Base-by-base conservation (phyloP, 2,888 invertebrate species). In the Euphydryas editha region DNA sequence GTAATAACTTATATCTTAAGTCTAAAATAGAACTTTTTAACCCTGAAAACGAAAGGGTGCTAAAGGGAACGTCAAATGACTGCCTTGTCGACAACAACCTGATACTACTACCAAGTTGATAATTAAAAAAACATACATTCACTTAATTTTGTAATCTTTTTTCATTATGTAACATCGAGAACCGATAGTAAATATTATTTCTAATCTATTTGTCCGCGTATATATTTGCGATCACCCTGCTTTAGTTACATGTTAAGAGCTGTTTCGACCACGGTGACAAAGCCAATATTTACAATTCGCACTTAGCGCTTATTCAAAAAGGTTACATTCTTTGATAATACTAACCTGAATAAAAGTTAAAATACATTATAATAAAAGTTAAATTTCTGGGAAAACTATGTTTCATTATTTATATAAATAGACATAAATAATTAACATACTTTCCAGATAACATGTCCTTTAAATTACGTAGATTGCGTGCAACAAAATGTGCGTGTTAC, bases 221-320 rank as follows among this genome's bases (percentile, higher is more conserved):
- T 58, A 36, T 84, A 83, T 87, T 86, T 84, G 81, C 82, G 58
- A 67, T 71, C 71, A 76, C 15, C 82, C 80, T 79, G 76, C 80
- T 79, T 78, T 74, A 74, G 80, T 79, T 74, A 81, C 79, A 77
- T 80, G 81, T 65, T 80, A 80, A 78, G 76, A 77, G 75, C 78
- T 79, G 80, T 82, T 81, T 81, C 78, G 80, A 76, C 80, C 79
- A 78, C 80, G 78, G 78, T 73, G 72, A 76, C 75, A 67, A 62
- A 51, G 78, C 76, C 78, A 88, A 87, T 86, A 86, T 88, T 88
- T 83, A 80, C 70, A 71, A 64, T 79, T 81, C 77, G 75, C 83
- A 83, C 83, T 82, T 80, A 75, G 72, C 78, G 72, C 71, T 66
- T 72, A 73, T 76, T 75, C 73, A 68, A 67, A 72, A 62, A 54